phyloP scores from a whole-genome alignment of 30 jellyfish, hydroid and myxozoan species.

The Aurelia aurita complex sp. Pacific region DNA sequence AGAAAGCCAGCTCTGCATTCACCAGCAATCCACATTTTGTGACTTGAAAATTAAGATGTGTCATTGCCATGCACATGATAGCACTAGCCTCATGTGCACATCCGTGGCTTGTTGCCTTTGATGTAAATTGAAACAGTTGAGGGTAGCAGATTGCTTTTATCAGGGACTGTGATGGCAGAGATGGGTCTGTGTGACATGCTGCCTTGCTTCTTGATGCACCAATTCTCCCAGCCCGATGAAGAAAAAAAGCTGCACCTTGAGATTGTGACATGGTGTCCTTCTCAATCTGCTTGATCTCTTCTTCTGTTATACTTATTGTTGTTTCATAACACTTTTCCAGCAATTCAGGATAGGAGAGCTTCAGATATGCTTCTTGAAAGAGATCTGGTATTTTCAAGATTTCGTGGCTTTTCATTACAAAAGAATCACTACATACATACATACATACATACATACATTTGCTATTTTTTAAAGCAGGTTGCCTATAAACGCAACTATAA shows the following conservation, averaged over 20 bases:
- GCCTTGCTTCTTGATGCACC: constrained; percentile 53
- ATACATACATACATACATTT: too few species aligned
- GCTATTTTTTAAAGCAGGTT: too few species aligned
- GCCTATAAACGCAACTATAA: background rate
- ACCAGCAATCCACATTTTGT: constrained; percentile 39
- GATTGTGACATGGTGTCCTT: constrained; percentile 49
- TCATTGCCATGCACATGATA: constrained; percentile 36
- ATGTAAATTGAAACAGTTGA: constrained; percentile 29
- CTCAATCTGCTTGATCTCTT: constrained; percentile 48
- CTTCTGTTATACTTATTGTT: constrained; percentile 20
- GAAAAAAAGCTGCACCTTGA: constrained; percentile 30
- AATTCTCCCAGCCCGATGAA: constrained; percentile 53
- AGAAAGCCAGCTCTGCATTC: constrained; percentile 29
- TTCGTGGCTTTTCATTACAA: constrained; percentile 27
- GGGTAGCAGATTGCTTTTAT: constrained; percentile 60
- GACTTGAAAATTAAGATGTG: constrained; percentile 36
- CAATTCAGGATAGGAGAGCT: constrained; percentile 21
- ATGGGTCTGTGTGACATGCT: constrained; percentile 62
- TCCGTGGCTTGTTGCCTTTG: constrained; percentile 42
- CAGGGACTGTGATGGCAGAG: constrained; percentile 69
- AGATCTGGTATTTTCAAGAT: constrained; percentile 30
- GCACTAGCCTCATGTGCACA: constrained; percentile 50
- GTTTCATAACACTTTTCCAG: constrained; percentile 33
- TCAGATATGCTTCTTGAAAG: constrained; percentile 44
- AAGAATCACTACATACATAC: too few species aligned